Conservation (phyloP, 2,113 vertebrate species). For the Orycteropus afer region DNA sequence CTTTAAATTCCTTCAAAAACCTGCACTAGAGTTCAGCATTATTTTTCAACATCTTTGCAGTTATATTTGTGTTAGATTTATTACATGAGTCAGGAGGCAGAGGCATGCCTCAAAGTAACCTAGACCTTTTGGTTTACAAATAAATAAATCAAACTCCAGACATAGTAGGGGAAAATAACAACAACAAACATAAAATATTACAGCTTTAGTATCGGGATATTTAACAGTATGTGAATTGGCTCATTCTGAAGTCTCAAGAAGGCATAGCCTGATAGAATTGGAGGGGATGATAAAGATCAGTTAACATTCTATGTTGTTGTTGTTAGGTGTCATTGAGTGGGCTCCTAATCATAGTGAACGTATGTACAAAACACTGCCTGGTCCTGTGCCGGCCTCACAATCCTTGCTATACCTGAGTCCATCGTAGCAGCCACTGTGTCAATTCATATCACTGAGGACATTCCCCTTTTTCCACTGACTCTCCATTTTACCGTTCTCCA, state of each 20-base stretch:
- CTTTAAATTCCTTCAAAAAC: not conserved
- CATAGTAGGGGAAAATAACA: not conserved
- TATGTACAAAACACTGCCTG: too few relatives aligned
- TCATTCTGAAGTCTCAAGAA: not conserved
- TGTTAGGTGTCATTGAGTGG: too few relatives aligned
- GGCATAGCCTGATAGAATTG: not conserved
- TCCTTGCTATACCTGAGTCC: too few relatives aligned
- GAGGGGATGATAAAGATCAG: not conserved
- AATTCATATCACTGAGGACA: too few relatives aligned
- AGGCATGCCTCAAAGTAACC: not conserved
- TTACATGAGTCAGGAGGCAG: not conserved
- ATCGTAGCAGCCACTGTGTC: too few relatives aligned
- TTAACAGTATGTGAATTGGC: not conserved
- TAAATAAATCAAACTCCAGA: not conserved
- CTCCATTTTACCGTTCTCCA: too few relatives aligned
- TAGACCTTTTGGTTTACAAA: constrained; percentile 21
- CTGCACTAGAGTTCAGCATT: not conserved
- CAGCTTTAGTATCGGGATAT: not conserved
- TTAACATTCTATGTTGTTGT: not conserved
- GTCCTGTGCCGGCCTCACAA: too few relatives aligned
- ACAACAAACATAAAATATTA: not conserved
- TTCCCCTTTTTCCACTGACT: too few relatives aligned
- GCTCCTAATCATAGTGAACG: too few relatives aligned
- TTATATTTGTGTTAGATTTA: not conserved
- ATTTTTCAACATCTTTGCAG: not conserved